Evolutionary conservation across 2,888 invertebrate genomes (phyloP).

Genomic region (Oxystoma pomonae): DNA sequence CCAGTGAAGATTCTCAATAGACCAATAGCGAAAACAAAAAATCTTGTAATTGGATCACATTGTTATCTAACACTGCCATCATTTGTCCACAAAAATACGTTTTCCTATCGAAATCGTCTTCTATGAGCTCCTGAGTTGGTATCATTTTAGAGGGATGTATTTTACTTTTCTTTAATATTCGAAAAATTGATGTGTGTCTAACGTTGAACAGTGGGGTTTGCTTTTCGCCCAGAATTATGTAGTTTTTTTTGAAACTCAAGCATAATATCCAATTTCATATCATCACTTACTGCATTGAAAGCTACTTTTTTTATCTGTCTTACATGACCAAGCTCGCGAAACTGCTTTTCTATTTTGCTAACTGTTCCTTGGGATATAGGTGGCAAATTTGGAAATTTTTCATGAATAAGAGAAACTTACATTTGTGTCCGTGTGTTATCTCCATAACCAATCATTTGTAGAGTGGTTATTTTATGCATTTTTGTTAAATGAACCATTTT

Average conservation of each 20-base stretch:
- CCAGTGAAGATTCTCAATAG: constrained; percentile 17
- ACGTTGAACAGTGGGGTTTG: background rate
- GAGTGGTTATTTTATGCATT: too few relatives aligned
- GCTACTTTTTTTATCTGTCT: background rate
- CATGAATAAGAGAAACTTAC: too few relatives aligned
- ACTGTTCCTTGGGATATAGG: background rate
- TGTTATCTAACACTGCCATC: constrained; percentile 7
- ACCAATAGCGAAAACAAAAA: constrained; percentile 18
- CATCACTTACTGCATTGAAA: constrained; percentile 7
- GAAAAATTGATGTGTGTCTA: background rate
- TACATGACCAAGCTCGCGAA: background rate
- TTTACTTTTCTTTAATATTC: background rate
- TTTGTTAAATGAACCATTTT: background rate
- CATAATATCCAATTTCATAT: constrained; percentile 13
- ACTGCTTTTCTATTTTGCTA: background rate
- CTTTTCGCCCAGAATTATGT: constrained; percentile 7
- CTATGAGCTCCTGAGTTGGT: constrained; percentile 5
- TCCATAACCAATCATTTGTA: constrained; percentile 1
- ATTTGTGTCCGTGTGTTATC: constrained; percentile 5
- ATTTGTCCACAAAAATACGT: constrained; percentile 11
- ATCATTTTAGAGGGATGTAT: constrained; percentile 5
- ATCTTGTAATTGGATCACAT: constrained; percentile 10
- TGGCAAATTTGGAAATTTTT: background rate
- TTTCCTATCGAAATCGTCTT: constrained; percentile 12
- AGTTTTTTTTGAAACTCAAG: constrained; percentile 16